These are phyloP conservation scores for Tethea ocularis DNA, from an alignment of 2,888 invertebrate species.

Conservation along the genomic window DNA sequence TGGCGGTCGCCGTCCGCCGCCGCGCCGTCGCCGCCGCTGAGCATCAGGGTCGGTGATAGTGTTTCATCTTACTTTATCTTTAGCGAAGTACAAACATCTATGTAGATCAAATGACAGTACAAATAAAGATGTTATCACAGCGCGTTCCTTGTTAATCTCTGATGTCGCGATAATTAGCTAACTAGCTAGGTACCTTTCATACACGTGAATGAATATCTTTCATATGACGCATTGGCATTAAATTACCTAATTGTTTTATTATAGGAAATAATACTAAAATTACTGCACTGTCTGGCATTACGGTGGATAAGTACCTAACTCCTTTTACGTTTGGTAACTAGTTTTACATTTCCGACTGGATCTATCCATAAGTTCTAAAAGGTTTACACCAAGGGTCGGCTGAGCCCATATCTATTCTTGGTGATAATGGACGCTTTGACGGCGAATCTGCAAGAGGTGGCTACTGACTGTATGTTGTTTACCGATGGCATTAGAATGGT, in stretches of 20 bases:
- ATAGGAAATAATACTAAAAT: not conserved
- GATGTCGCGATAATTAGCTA: constrained; percentile 54
- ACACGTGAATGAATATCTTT: constrained; percentile 52
- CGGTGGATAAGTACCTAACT: not conserved
- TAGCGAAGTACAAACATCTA: constrained; percentile 56
- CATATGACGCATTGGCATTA: constrained; percentile 44
- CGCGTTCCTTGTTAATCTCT: constrained; percentile 74
- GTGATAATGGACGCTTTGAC: too few relatives aligned
- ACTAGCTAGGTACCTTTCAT: constrained; percentile 34
- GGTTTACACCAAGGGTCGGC: too few relatives aligned
- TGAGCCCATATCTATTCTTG: too few relatives aligned
- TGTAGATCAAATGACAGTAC: constrained; percentile 72
- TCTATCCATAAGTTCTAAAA: too few relatives aligned
- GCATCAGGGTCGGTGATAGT: constrained; percentile 36
- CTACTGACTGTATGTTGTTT: too few relatives aligned
- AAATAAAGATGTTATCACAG: constrained; percentile 72
- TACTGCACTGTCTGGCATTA: not conserved
- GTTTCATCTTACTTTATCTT: constrained; percentile 56
- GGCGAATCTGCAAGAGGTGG: too few relatives aligned
- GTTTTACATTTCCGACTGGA: too few relatives aligned
- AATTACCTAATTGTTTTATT: constrained; percentile 18
- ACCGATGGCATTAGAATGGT: too few relatives aligned
- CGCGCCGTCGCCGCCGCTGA: constrained; percentile 26
- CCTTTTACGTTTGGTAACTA: too few relatives aligned
- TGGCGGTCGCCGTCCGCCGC: constrained; percentile 16